Evolutionary conservation across 2,113 vertebrate species (phyloP).

Genomic region (Oryzias woworae): DNA sequence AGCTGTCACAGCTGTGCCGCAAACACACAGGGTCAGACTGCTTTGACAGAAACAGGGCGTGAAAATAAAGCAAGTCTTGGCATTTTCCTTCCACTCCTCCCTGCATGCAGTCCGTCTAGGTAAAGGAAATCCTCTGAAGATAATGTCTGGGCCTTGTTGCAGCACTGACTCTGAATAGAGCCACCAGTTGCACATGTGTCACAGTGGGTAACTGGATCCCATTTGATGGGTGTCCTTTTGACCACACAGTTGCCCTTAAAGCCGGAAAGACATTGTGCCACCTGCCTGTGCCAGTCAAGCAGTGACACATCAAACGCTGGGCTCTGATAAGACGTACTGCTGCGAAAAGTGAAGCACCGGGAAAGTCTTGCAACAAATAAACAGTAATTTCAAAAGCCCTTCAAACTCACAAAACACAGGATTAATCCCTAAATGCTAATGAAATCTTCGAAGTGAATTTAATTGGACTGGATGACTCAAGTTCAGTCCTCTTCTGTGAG

Average conservation of each 20-base stretch:
- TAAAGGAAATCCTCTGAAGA: conserved; percentile 30
- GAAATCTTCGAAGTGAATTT: background rate
- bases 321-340: conserved; percentile 10
- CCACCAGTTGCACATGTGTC: conserved; percentile 48
- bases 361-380: conserved; percentile 35
- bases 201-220: conserved; percentile 47
- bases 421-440: too few species aligned
- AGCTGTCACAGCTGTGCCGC: conserved; percentile 16
- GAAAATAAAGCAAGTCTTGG: conserved; percentile 41
- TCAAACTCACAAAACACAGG: conserved; percentile 18
- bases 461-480: background rate
- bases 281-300: conserved; percentile 63
- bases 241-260: conserved; percentile 51
- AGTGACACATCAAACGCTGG: conserved; percentile 40
- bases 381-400: conserved; percentile 6
- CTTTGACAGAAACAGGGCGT: conserved; percentile 56
- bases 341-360: conserved; percentile 26
- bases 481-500: conserved; percentile 18
- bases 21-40: conserved; percentile 34
- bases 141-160: conserved; percentile 35
- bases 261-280: conserved; percentile 40
- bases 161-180: conserved; percentile 31
- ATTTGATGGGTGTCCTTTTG: conserved; percentile 54
- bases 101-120: conserved; percentile 14
- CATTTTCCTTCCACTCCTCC: conserved; percentile 23